Conservation (phyloP, 2,888 invertebrate species). For the Noctua fimbriata region DNA sequence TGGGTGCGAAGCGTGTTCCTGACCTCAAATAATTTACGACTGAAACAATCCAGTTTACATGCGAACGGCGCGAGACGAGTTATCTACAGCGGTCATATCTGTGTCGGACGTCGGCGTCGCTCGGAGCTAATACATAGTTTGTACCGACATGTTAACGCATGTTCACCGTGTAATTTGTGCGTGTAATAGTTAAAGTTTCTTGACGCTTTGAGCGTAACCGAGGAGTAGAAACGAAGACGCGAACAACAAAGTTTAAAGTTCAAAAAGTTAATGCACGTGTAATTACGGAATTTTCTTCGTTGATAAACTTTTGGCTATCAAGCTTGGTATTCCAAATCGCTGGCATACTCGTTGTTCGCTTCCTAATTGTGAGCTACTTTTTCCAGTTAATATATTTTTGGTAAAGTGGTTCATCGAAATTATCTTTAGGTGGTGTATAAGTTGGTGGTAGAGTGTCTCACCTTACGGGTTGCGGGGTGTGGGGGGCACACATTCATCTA, state of each 20-base stretch:
- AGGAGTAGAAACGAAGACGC: constrained; percentile 66
- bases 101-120: constrained; percentile 82
- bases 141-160: constrained; percentile 76
- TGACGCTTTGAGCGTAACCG: constrained; percentile 74
- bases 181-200: constrained; percentile 80
- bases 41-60: constrained; percentile 83
- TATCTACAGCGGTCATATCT: constrained; percentile 84
- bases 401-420: constrained; percentile 58
- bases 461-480: constrained; percentile 68
- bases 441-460: constrained; percentile 67
- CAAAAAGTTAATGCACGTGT: constrained; percentile 60
- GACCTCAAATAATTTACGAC: constrained; percentile 86
- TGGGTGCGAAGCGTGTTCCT: constrained; percentile 78
- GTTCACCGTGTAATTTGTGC: constrained; percentile 79
- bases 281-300: constrained; percentile 60
- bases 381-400: constrained; percentile 47
- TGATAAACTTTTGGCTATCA: constrained; percentile 55
- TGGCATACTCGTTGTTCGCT: constrained; percentile 37
- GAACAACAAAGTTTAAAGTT: constrained; percentile 62
- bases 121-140: constrained; percentile 73
- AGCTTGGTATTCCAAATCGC: constrained; percentile 49
- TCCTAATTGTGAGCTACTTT: constrained; percentile 46
- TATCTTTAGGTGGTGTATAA: constrained; percentile 55
- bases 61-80: constrained; percentile 76
- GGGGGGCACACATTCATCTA: constrained; percentile 88